phyloP scores from a whole-genome alignment of 2,888 invertebrate genomes.

The Arctia plantaginis region DNA sequence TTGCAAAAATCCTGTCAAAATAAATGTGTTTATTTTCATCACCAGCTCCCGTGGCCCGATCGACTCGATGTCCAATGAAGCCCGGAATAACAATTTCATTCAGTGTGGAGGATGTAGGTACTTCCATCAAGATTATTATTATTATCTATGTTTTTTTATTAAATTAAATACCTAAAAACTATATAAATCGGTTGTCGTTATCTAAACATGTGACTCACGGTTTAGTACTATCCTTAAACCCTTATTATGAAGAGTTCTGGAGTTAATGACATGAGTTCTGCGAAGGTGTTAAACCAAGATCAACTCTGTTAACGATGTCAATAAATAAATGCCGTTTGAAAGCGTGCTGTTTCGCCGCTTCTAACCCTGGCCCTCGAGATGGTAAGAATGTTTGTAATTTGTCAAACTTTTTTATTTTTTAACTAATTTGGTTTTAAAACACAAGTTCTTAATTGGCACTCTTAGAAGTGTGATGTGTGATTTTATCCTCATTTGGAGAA shows the following conservation, averaged over 20 bases:
- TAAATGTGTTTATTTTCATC: no score
- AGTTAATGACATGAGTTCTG: conserved; percentile 47
- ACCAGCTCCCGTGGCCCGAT: not conserved
- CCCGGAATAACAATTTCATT: no score
- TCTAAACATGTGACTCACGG: not conserved
- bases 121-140: not conserved
- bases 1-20: no score
- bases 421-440: conserved; percentile 20
- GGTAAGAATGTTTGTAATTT: conserved; percentile 33
- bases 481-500: not conserved
- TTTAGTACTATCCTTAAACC: conserved; percentile 33
- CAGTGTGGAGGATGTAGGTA: no score
- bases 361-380: conserved; percentile 6
- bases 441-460: conserved; percentile 4
- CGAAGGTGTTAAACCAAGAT: conserved; percentile 49
- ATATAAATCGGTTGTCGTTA: not conserved
- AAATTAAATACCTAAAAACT: no score
- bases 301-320: conserved; percentile 41
- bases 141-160: not conserved
- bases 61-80: not conserved
- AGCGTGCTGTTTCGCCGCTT: conserved; percentile 24
- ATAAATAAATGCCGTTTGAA: conserved; percentile 42
- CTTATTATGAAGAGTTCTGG: conserved; percentile 33
- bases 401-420: no score
- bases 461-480: not conserved